phyloP scores from a whole-genome alignment of 2,888 invertebrate species.

The Aleiodes alternator region DNA sequence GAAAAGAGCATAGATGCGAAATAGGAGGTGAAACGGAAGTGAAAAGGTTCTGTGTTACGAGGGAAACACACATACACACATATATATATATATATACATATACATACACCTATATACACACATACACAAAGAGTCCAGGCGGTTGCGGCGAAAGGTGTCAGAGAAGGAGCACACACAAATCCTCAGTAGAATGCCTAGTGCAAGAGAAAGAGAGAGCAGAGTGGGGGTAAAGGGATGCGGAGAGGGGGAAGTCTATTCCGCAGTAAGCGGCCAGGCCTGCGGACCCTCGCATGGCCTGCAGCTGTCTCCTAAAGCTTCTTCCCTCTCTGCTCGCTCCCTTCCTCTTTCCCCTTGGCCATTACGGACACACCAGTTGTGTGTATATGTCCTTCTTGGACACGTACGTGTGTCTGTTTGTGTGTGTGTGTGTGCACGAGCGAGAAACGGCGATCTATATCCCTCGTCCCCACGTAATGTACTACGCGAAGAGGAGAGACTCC shows the following conservation, averaged over 20 bases:
- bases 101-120: too few species aligned
- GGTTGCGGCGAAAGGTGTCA: conserved; percentile 35
- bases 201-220: conserved; percentile 49
- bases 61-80: conserved; percentile 41
- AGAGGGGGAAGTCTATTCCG: conserved; percentile 54
- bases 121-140: conserved; percentile 6
- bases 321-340: conserved; percentile 45
- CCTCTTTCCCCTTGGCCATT: conserved; percentile 41
- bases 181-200: conserved; percentile 20
- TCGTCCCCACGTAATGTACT: conserved; percentile 60
- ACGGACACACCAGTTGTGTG: conserved; percentile 18
- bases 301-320: conserved; percentile 70
- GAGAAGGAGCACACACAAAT: conserved; percentile 62
- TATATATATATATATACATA: too few species aligned
- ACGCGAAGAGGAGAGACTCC: conserved; percentile 58
- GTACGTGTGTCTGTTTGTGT: conserved; percentile 35
- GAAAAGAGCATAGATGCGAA: conserved; percentile 7
- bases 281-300: conserved; percentile 72
- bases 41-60: conserved; percentile 43
- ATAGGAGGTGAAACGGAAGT: conserved; percentile 28
- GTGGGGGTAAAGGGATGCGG: conserved; percentile 41
- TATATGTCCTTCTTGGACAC: conserved; percentile 33
- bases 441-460: conserved; percentile 52
- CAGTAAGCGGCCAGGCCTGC: conserved; percentile 57
- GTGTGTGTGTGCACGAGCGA: conserved; percentile 42